These are phyloP conservation scores for Sebastolobus altivelis DNA, from an alignment of 2,797 vertebrate genomes.

Conservation along the genomic window DNA sequence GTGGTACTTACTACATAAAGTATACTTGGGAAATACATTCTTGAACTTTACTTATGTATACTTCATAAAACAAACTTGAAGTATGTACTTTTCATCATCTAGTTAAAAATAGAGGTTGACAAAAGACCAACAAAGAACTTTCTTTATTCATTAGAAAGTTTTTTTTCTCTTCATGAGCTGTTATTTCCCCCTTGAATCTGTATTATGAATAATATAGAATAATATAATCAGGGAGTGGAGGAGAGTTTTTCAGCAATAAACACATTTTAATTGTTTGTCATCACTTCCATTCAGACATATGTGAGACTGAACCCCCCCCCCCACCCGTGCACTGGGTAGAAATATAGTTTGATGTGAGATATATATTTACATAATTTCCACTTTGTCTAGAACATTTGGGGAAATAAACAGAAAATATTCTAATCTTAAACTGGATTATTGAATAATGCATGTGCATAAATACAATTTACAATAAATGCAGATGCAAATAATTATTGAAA, in stretches of 20 bases:
- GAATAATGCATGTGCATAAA: neutral
- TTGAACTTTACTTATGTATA: too few relatives aligned
- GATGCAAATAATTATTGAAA: slow-evolving; percentile 3
- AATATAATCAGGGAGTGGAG: neutral
- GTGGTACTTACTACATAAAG: too few relatives aligned
- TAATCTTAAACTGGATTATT: neutral
- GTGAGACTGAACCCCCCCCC: neutral
- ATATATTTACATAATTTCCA: slow-evolving; percentile 22
- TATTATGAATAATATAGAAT: neutral
- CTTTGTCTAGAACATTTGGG: slow-evolving; percentile 10
- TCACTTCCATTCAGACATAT: neutral
- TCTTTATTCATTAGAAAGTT: neutral
- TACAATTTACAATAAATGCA: neutral
- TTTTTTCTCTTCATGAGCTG: neutral
- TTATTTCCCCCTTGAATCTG: neutral
- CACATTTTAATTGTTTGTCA: neutral
- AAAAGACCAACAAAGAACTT: neutral
- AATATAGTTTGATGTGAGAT: slow-evolving; percentile 2
- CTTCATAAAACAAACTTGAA: too few relatives aligned
- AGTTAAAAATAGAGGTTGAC: neutral
- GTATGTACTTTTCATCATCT: too few relatives aligned
- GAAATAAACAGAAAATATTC: neutral
- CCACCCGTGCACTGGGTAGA: neutral
- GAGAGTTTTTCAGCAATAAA: neutral
- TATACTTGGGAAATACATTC: too few relatives aligned